phyloP scores from a whole-genome alignment of 2,797 vertebrate genomes.

The Urosaurus nigricauda region DNA sequence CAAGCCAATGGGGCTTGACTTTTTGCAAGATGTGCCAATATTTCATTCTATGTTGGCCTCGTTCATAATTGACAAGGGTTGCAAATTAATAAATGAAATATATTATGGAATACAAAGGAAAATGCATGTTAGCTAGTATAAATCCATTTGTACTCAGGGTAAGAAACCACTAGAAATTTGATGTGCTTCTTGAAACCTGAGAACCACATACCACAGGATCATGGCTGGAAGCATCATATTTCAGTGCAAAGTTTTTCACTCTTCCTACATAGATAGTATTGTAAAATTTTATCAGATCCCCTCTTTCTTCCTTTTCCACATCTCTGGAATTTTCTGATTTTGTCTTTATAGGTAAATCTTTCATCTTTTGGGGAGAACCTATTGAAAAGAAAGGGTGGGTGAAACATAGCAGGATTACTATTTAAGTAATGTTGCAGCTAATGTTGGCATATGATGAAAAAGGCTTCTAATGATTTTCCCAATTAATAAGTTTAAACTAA shows the following conservation, averaged over 20 bases:
- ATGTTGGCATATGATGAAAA: neutral
- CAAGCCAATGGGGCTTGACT: no score
- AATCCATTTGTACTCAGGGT: neutral
- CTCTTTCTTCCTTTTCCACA: slow-evolving; percentile 83
- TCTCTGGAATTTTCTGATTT: slow-evolving; percentile 62
- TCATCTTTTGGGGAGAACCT: slow-evolving; percentile 43
- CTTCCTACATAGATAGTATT: slow-evolving; percentile 90
- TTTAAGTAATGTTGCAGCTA: neutral
- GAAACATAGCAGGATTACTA: neutral
- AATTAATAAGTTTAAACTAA: neutral
- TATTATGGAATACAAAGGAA: neutral
- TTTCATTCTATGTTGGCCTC: neutral
- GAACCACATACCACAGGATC: slow-evolving; percentile 85
- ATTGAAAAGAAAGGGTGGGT: neutral
- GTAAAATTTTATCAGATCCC: slow-evolving; percentile 97
- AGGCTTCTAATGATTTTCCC: neutral
- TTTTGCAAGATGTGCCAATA: no score
- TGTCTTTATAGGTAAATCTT: fast-evolving
- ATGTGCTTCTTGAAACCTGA: neutral
- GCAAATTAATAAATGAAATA: neutral
- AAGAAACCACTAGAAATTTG: fast-evolving
- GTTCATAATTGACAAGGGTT: neutral
- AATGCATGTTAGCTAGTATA: neutral
- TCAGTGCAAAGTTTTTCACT: slow-evolving; percentile 91
- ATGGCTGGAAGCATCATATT: slow-evolving; percentile 83